Percentiles rank a stretch among this genome's conserved stretches.
phyloP scores from a whole-genome alignment of 2,797 vertebrate species.

The Pyrocephalus nanus region DNA sequence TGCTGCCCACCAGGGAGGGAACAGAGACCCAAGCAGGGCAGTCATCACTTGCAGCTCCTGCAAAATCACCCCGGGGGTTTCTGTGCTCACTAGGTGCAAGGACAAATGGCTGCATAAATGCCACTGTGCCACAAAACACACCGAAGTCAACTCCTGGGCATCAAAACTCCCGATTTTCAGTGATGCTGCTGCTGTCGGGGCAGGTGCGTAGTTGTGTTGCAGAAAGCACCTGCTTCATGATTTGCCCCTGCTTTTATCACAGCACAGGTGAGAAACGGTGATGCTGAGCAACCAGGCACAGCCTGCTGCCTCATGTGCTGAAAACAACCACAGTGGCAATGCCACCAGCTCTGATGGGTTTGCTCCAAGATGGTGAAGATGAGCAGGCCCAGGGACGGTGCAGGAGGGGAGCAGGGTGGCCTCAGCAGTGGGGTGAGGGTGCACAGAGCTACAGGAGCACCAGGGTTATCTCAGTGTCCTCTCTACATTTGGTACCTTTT shows the following conservation, averaged over 20 bases:
- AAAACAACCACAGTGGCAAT: neutral
- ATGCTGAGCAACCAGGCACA: neutral
- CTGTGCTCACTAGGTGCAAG: neutral
- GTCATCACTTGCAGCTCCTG: neutral
- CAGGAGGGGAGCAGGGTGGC: neutral
- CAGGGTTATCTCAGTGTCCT: neutral
- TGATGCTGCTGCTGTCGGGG: accelerated
- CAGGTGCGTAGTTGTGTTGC: accelerated
- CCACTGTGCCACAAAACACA: neutral
- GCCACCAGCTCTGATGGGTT: accelerated
- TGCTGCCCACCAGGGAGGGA: neutral
- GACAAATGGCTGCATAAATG: neutral
- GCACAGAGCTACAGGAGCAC: neutral
- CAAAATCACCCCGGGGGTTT: neutral
- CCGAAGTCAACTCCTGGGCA: neutral
- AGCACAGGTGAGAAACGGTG: neutral
- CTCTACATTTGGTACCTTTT: neutral
- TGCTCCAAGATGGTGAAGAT: neutral
- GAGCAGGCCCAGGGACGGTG: neutral
- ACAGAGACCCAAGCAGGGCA: neutral
- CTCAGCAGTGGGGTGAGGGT: neutral
- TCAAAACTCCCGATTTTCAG: neutral
- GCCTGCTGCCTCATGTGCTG: neutral
- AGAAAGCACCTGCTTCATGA: neutral
- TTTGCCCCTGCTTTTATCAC: neutral